A percentile compares a stretch with the other conserved stretches of the same genome.
Evolutionary conservation across 2,113 vertebrate genomes (phyloP).

Genomic region (Hymenochirus boettgeri): DNA sequence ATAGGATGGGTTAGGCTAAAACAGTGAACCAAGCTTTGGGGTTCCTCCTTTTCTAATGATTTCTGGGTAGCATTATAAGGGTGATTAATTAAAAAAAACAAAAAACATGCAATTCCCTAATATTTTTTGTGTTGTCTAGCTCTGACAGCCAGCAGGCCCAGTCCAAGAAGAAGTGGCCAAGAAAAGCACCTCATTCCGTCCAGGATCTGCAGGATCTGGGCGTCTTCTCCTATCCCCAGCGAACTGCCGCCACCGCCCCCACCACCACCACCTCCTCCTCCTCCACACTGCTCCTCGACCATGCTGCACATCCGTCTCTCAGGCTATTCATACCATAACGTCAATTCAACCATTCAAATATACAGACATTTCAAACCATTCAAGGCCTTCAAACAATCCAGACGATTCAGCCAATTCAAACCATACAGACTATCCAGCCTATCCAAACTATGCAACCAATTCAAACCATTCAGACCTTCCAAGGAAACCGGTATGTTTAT

Average conservation of each 20-base stretch:
- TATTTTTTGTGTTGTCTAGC: conserved; percentile 57
- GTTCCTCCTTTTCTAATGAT: too few relatives aligned
- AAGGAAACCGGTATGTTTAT: not conserved
- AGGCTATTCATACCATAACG: too few relatives aligned
- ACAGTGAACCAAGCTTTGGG: too few relatives aligned
- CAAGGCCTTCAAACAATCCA: conserved; percentile 17
- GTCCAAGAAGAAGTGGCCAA: conserved; percentile 89
- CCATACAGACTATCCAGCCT: conserved; percentile 4
- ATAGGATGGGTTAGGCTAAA: too few relatives aligned
- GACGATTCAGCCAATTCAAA: conserved; percentile 10
- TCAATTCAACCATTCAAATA: too few relatives aligned
- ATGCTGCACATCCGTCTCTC: not conserved
- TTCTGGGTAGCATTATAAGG: too few relatives aligned
- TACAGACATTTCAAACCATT: not conserved
- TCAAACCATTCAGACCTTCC: not conserved
- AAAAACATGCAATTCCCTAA: too few relatives aligned
- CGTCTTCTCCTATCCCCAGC: conserved; percentile 52
- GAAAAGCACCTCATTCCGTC: conserved; percentile 86
- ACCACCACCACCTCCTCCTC: not conserved
- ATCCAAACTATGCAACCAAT: conserved; percentile 4
- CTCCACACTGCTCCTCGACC: not conserved
- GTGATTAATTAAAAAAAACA: too few relatives aligned
- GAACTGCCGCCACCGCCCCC: conserved; percentile 32
- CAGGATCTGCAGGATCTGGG: conserved; percentile 62
- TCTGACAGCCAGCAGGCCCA: conserved; percentile 66